Conservation (phyloP, 2,888 invertebrate species). For the Lycaena phlaeas region DNA sequence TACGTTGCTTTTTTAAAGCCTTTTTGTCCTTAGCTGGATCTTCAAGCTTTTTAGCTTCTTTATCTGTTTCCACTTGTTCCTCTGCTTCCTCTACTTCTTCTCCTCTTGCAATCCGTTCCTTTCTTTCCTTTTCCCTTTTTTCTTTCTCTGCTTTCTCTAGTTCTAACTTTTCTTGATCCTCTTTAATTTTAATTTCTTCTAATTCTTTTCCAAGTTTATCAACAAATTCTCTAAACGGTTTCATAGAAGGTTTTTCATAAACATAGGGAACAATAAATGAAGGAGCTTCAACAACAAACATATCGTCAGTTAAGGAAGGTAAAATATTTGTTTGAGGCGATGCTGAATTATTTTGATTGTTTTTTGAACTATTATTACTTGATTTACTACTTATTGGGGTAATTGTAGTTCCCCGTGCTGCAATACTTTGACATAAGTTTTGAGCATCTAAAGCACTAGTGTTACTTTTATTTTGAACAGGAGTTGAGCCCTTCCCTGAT, state of each 20-base stretch:
- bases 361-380: slow-evolving; percentile 18
- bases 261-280: slow-evolving; percentile 95
- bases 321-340: slow-evolving; percentile 68
- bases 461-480: slow-evolving; percentile 31
- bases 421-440: slow-evolving; percentile 62
- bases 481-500: slow-evolving; percentile 41
- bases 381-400: slow-evolving; percentile 56
- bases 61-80: slow-evolving; percentile 20
- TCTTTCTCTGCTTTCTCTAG: slow-evolving; percentile 46
- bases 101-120: slow-evolving; percentile 46
- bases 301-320: slow-evolving; percentile 90
- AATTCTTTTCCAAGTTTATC: slow-evolving; percentile 77
- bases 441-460: slow-evolving; percentile 43
- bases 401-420: slow-evolving; percentile 70
- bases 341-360: slow-evolving; percentile 24
- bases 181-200: slow-evolving; percentile 57
- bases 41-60: slow-evolving; percentile 19
- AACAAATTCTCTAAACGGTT: slow-evolving; percentile 83
- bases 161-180: slow-evolving; percentile 45
- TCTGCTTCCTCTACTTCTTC: slow-evolving; percentile 33
- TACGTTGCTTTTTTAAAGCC: slow-evolving; percentile 43
- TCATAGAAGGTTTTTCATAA: slow-evolving; percentile 90
- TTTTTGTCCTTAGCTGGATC: slow-evolving; percentile 40
- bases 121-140: slow-evolving; percentile 54
- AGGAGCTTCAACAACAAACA: slow-evolving; percentile 94